Base-by-base conservation (phyloP, 2,113 vertebrate species). In the Cricetomys ansorgei region DNA sequence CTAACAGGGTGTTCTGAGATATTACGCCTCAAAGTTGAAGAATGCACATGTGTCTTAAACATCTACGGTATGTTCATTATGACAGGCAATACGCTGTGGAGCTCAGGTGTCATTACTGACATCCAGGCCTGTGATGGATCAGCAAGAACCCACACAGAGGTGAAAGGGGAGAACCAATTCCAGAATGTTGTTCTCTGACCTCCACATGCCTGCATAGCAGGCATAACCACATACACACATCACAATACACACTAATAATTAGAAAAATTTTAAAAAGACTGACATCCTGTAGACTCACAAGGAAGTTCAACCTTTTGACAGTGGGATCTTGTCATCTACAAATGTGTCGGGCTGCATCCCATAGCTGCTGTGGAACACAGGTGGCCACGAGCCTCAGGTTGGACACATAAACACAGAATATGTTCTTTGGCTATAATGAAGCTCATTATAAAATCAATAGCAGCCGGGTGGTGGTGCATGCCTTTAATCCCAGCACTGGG, bases 401-500 rank as follows among this genome's bases (percentile, higher is more conserved):
- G 31, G 83, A 48, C 59, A 65, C 25, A 65, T 10, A 17, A 19
- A 48, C 75, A 48, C 21, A 67, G 31, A 90, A 34, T 48, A 45
- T 25, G 25, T 40, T 48, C 62, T 87, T 89, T 92, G 29, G 69
- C 8, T 16, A 67, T 31, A 76, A 5, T 17, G 29, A 65, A 40
- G 89, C 67, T 94, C 81, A 80, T 5, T n/a, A 84, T 80, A 48
- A 92, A 91, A 67, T 72, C 25, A 87, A 9, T 73, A 76, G 55
- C 7, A 70, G n/a, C n/a, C n/a, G n/a, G n/a, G n/a, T n/a, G n/a
- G n/a, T n/a, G n/a, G n/a, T n/a, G n/a, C n/a, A n/a, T n/a, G n/a
- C n/a, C n/a, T n/a, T n/a, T n/a, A n/a, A n/a, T n/a, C n/a, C n/a
- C n/a, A n/a, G n/a, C n/a, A n/a, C n/a, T n/a, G n/a, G n/a, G n/a